phyloP scores from a whole-genome alignment of 1,140 invertebrate species.

The Temnothorax longispinosus region DNA sequence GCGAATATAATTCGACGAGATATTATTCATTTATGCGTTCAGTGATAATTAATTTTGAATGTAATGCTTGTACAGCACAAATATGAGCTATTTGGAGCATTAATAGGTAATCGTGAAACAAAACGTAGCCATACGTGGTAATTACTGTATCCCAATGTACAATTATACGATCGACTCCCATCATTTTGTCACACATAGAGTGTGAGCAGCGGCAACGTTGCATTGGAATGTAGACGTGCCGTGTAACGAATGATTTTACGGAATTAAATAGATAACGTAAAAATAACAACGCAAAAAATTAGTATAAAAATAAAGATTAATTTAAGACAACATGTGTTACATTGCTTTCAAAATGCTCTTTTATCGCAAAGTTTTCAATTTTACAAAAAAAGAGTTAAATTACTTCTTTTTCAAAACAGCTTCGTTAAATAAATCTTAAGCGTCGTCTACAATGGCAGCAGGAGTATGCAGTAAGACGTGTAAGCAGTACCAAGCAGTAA shows the following conservation, averaged over 20 bases:
- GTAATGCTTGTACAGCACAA: constrained; percentile 42
- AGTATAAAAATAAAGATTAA: not conserved
- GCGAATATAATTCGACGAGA: constrained; percentile 36
- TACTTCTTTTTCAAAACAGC: not conserved
- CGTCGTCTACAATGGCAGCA: too few species aligned
- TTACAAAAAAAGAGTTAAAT: not conserved
- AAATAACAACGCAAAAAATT: not conserved
- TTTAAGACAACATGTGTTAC: not conserved
- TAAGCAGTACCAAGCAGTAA: too few species aligned
- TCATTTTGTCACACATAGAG: constrained; percentile 53
- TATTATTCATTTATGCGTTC: constrained; percentile 40
- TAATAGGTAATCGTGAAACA: constrained; percentile 66
- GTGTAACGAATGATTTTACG: not conserved
- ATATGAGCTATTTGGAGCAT: constrained; percentile 49
- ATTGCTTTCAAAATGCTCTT: not conserved
- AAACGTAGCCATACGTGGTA: constrained; percentile 54
- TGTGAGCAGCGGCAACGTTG: not conserved
- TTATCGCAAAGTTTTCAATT: not conserved
- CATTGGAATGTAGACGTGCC: not conserved
- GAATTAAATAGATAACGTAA: not conserved
- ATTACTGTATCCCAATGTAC: constrained; percentile 53
- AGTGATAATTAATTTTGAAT: constrained; percentile 60
- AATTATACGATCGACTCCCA: constrained; percentile 37
- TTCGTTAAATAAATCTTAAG: not conserved
- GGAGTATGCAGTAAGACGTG: too few species aligned